Evolutionary conservation across 2,113 vertebrate genomes (phyloP).

Genomic region (Suncus etruscus): DNA sequence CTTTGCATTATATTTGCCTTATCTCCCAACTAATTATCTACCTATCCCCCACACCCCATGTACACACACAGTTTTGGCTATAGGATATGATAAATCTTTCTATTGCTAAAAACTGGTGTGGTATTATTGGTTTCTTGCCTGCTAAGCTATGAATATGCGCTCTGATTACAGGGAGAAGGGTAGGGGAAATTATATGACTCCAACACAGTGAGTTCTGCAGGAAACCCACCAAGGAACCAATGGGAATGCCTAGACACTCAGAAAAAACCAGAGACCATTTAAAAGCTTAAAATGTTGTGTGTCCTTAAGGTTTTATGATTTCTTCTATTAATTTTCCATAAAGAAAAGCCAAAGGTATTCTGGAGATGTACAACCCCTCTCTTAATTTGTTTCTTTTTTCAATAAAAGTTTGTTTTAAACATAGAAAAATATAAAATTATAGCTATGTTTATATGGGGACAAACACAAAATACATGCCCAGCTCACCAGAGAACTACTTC

Average conservation of each 20-base stretch:
- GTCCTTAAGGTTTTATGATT: not conserved
- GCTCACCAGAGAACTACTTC: not conserved
- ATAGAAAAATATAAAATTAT: not conserved
- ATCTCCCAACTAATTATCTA: too few relatives aligned
- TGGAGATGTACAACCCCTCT: not conserved
- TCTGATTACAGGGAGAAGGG: not conserved
- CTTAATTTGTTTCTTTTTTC: not conserved
- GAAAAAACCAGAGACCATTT: not conserved
- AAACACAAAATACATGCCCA: not conserved
- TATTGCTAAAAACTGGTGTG: too few relatives aligned
- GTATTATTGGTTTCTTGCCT: too few relatives aligned
- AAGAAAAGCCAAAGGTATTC: not conserved
- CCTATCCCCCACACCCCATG: too few relatives aligned
- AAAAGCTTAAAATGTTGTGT: not conserved
- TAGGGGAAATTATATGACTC: not conserved
- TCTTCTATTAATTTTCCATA: not conserved
- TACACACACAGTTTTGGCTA: too few relatives aligned
- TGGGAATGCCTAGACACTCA: not conserved
- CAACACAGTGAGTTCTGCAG: not conserved
- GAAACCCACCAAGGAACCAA: too few relatives aligned
- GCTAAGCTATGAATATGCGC: too few relatives aligned
- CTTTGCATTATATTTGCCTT: too few relatives aligned
- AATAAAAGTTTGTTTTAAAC: not conserved
- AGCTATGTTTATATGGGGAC: not conserved
- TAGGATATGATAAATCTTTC: too few relatives aligned